phyloP scores from a whole-genome alignment of 2,797 vertebrate species.

The Dicrostonyx torquatus region DNA sequence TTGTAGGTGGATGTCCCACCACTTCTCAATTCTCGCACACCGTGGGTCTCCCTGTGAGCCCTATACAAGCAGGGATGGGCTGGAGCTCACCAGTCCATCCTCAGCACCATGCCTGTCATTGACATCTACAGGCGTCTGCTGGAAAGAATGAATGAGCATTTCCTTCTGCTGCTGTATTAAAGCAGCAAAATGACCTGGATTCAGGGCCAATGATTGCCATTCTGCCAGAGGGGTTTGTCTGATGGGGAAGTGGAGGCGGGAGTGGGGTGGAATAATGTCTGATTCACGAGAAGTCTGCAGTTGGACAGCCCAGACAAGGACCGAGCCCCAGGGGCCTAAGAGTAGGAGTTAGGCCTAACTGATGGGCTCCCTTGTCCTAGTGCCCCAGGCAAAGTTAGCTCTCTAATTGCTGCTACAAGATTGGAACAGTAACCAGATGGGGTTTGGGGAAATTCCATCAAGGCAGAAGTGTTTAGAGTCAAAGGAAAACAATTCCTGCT shows the following conservation, averaged over 20 bases:
- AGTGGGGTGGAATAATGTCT: not conserved
- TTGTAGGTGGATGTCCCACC: not conserved
- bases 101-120: not conserved
- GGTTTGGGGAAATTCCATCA: conserved; percentile 39
- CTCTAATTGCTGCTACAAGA: not conserved
- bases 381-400: not conserved
- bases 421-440: not conserved
- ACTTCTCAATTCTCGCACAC: not conserved
- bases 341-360: not conserved
- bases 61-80: not conserved
- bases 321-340: not conserved
- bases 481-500: not conserved
- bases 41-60: not conserved
- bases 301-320: not conserved
- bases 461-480: not conserved
- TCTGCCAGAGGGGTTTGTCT: not conserved
- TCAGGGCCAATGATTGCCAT: not conserved
- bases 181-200: not conserved
- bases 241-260: not conserved
- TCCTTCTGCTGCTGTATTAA: not conserved
- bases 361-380: not conserved
- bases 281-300: not conserved
- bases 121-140: not conserved
- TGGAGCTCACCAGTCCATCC: not conserved
- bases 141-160: not conserved